Percentiles rank a stretch among this genome's conserved stretches.
Evolutionary conservation across 2,888 invertebrate genomes (phyloP).

Genomic region (Neoscelio sp.): DNA sequence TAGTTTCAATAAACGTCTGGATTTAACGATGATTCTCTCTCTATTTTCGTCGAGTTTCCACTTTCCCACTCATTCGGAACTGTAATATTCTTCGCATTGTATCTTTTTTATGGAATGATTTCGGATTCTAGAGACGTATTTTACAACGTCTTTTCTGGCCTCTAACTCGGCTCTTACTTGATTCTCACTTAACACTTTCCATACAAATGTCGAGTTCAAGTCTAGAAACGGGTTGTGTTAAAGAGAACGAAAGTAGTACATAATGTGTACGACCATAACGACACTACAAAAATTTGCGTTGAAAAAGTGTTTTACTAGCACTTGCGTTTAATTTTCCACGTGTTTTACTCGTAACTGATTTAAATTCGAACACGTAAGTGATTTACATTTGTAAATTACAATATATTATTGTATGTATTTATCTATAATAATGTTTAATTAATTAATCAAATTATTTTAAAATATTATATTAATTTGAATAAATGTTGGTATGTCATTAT

Average conservation of each 20-base stretch:
- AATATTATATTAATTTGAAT: too few relatives aligned
- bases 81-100: not conserved
- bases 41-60: not conserved
- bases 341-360: too few relatives aligned
- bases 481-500: too few relatives aligned
- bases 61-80: not conserved
- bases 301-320: too few relatives aligned
- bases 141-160: slow-evolving; percentile 10
- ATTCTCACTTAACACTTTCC: slow-evolving; percentile 45
- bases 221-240: slow-evolving; percentile 19
- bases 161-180: slow-evolving; percentile 16
- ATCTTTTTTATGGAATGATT: slow-evolving; percentile 17
- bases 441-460: too few relatives aligned
- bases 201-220: slow-evolving; percentile 37
- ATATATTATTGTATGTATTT: too few relatives aligned
- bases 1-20: too few relatives aligned
- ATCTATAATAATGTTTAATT: too few relatives aligned
- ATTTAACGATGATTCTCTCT: slow-evolving; percentile 2
- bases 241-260: slow-evolving; percentile 41
- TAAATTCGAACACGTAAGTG: too few relatives aligned
- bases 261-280: slow-evolving; percentile 8
- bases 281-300: too few relatives aligned
- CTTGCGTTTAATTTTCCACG: too few relatives aligned
- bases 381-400: too few relatives aligned
- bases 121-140: slow-evolving; percentile 17